Conservation (phyloP, 1,140 invertebrate genomes). For the Ruditapes philippinarum region DNA sequence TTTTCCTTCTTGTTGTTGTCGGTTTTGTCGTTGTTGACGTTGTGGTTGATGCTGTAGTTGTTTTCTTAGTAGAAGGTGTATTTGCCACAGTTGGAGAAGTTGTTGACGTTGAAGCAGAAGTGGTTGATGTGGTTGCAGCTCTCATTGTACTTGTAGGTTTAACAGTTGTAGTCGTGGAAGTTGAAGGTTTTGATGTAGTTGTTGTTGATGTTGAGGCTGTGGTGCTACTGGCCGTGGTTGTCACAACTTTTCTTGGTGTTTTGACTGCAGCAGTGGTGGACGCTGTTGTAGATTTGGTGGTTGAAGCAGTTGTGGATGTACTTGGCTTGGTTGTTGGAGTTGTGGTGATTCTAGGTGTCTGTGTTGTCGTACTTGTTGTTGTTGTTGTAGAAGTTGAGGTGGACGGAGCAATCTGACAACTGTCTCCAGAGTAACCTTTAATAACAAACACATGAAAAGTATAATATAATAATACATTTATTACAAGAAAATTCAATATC, state of each 20-base stretch:
- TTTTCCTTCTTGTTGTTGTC: neutral
- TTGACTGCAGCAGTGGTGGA: neutral
- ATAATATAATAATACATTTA: neutral
- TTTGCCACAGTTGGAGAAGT: neutral
- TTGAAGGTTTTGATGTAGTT: neutral
- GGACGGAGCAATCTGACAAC: slow-evolving; percentile 5
- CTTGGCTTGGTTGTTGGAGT: neutral
- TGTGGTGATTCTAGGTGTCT: neutral
- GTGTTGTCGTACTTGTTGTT: neutral
- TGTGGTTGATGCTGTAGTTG: slow-evolving; percentile 1
- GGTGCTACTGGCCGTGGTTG: neutral
- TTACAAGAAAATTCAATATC: neutral
- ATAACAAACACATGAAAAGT: neutral
- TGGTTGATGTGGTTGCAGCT: neutral
- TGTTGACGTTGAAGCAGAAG: neutral
- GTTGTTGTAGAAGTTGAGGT: slow-evolving; percentile 2
- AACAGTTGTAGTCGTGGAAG: neutral
- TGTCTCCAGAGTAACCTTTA: slow-evolving; percentile 26
- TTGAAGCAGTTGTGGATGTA: neutral
- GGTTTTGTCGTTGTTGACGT: neutral
- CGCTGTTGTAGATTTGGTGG: neutral
- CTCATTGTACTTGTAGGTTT: neutral
- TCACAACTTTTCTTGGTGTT: neutral
- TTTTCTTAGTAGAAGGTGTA: neutral
- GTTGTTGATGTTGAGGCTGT: neutral